Base-by-base conservation (phyloP, 2,888 invertebrate genomes). In the Hydroisotoma schaefferi region DNA sequence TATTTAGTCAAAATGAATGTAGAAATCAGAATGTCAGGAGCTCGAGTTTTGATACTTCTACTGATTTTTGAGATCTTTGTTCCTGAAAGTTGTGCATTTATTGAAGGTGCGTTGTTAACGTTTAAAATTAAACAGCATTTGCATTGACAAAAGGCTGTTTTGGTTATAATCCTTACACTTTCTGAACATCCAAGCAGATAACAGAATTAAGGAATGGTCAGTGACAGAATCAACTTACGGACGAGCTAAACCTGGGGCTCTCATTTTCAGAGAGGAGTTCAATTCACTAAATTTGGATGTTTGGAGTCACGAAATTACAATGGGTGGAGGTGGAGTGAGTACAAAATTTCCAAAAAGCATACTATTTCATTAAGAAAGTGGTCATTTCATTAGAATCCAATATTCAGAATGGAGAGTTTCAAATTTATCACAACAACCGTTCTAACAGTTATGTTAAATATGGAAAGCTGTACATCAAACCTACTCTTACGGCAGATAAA, bases 381-480 rank as follows among this genome's bases (percentile, higher is more conserved):
- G 20, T 18, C 47, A 47, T 47, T 15, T 47, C 22, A 47, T 33
- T 10, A 33, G 15, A 33, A 33, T 33, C 33, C 15, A 40, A 68
- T 65, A 77, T 76, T 29, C 73, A 87, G 84, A 86, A 86, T 75
- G 83, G 84, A 82, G 86, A 86, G 75, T 87, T 86, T 76, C 84
- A 87, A 75, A 83, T 83, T 77, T 86, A 85, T 75, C 80, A 76
- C 68, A 86, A 87, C 77, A 85, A 85, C 75, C 80, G 86, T 33
- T 79, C 81, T 2, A 86, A 86, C 72, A 70, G 76, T 57, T 78
- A 75, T 63, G 75, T 76, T 8, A 72, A 73, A 28, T 75, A 77
- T 67, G 76, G 77, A 3, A 70, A 72, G 18, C 73, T 78, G 2
- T 75, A 74, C 67, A 75, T 78, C 18, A 75, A 75, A 68, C 78